Percentiles rank a stretch among this genome's conserved stretches.
These are phyloP conservation scores for Tetropium fuscum DNA, from an alignment of 2,888 invertebrate species.

Conservation along the genomic window DNA sequence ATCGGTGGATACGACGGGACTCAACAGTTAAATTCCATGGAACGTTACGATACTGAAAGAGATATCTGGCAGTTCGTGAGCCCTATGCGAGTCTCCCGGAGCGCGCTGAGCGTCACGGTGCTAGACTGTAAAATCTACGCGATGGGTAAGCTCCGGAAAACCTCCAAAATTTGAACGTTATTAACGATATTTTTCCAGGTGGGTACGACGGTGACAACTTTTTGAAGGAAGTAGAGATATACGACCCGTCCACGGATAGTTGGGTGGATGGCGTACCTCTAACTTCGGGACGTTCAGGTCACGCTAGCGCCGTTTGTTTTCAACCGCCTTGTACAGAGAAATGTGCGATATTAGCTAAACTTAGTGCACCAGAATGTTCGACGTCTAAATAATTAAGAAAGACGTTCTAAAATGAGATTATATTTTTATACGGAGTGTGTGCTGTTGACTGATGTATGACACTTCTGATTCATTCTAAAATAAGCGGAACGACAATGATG, in stretches of 20 bases:
- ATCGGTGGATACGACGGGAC: conserved; percentile 94
- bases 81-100: conserved; percentile 83
- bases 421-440: conserved; percentile 1
- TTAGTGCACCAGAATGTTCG: conserved; percentile 18
- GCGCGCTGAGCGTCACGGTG: conserved; percentile 89
- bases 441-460: too few relatives aligned
- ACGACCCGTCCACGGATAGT: conserved; percentile 79
- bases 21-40: conserved; percentile 85
- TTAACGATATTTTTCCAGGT: conserved; percentile 69
- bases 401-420: conserved; percentile 2
- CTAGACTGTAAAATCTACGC: conserved; percentile 90
- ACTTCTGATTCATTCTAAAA: too few relatives aligned
- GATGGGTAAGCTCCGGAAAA: conserved; percentile 79
- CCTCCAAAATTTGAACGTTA: too few relatives aligned
- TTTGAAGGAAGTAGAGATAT: conserved; percentile 88
- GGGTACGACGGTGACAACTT: conserved; percentile 92
- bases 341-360: conserved; percentile 42
- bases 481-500: too few relatives aligned
- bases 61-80: conserved; percentile 83
- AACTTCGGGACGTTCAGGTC: conserved; percentile 89
- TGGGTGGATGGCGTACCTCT: conserved; percentile 85
- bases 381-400: conserved; percentile 10
- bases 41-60: conserved; percentile 87
- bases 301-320: conserved; percentile 91
- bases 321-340: conserved; percentile 73